Conservation (phyloP, 2,888 invertebrate species). For the Lasius platythorax region DNA sequence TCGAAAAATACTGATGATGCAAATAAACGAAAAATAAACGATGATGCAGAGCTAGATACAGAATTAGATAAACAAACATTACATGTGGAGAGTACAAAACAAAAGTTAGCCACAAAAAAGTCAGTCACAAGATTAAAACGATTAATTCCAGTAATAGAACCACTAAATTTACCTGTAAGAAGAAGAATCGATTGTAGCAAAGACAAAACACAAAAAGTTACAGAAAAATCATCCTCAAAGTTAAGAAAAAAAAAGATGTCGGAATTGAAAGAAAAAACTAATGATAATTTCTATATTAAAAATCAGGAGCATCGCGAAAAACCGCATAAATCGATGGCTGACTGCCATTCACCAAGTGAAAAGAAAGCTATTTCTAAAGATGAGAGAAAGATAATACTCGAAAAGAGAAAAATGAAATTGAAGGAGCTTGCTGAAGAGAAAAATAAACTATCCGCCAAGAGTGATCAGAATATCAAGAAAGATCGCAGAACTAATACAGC, state of each 20-base stretch:
- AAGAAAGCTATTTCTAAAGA: slow-evolving; percentile 64
- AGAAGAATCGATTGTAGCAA: slow-evolving; percentile 6
- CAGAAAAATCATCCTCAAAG: slow-evolving; percentile 37
- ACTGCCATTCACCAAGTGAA: slow-evolving; percentile 56
- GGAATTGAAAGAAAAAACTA: slow-evolving; percentile 57
- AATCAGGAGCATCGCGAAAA: slow-evolving; percentile 66
- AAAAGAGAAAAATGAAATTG: slow-evolving; percentile 87
- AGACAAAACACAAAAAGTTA: background rate
- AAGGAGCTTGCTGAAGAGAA: slow-evolving; percentile 86
- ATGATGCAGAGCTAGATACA: background rate
- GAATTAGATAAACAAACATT: background rate
- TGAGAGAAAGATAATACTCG: slow-evolving; percentile 75
- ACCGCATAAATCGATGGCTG: slow-evolving; percentile 70
- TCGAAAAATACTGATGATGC: background rate
- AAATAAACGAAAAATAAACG: background rate
- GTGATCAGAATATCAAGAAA: slow-evolving; percentile 56
- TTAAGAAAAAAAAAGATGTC: slow-evolving; percentile 55
- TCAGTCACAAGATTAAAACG: background rate
- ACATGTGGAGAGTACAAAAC: background rate
- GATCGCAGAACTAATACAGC: slow-evolving; percentile 70
- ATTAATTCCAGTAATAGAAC: slow-evolving; percentile 64
- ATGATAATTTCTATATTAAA: slow-evolving; percentile 55
- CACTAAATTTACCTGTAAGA: slow-evolving; percentile 52
- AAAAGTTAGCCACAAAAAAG: background rate
- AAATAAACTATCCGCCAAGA: slow-evolving; percentile 81